Evolutionary conservation across 2,113 vertebrate genomes (phyloP).

Genomic region (Chaenogobius annularis): DNA sequence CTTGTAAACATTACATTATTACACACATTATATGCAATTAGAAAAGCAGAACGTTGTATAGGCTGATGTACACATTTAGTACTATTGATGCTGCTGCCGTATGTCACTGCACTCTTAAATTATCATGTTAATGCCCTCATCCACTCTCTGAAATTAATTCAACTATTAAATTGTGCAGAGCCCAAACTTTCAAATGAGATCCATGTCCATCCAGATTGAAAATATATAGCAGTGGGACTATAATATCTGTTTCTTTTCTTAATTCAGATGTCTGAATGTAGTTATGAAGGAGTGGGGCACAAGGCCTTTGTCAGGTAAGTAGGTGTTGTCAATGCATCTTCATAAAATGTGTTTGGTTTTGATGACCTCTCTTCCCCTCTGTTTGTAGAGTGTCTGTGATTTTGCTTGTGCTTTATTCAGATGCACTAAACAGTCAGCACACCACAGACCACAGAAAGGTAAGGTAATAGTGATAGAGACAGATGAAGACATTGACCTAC

Average conservation of each 20-base stretch:
- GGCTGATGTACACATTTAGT: too few relatives aligned
- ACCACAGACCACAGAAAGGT: conserved; percentile 89
- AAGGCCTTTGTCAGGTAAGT: conserved; percentile 57
- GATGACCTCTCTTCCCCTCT: neutral
- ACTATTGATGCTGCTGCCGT: too few relatives aligned
- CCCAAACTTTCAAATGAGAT: neutral
- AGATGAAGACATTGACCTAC: neutral
- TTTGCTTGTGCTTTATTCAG: conserved; percentile 77
- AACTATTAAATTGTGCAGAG: too few relatives aligned
- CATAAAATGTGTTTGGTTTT: neutral
- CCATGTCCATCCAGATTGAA: neutral
- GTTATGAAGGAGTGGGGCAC: conserved; percentile 54
- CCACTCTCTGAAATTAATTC: too few relatives aligned
- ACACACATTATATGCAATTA: too few relatives aligned
- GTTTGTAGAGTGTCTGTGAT: conserved; percentile 52
- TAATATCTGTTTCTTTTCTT: neutral
- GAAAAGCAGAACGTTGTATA: too few relatives aligned
- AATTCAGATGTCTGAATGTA: conserved; percentile 15
- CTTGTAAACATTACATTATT: too few relatives aligned
- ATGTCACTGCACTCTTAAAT: neutral
- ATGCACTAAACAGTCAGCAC: conserved; percentile 77
- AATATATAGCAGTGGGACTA: neutral
- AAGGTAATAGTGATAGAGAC: conserved; percentile 48
- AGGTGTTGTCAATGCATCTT: neutral
- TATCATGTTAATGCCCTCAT: neutral